phyloP scores from a whole-genome alignment of 2,888 invertebrate species.

The Tricholauxania praeusta region DNA sequence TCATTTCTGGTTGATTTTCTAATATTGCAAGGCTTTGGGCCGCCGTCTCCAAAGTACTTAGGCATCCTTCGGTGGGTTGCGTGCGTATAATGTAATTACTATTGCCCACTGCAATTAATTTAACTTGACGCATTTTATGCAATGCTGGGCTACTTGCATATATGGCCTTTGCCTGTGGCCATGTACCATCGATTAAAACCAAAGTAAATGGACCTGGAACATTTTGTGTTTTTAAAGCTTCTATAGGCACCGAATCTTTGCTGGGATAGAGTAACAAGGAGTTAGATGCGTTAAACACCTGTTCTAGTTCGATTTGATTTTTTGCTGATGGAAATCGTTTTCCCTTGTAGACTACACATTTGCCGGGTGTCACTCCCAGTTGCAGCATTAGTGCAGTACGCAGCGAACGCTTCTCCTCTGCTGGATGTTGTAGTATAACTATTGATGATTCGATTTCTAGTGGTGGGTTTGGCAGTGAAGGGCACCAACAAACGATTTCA shows the following conservation, averaged over 20 bases:
- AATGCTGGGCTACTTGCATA: slow-evolving; percentile 85
- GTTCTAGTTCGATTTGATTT: slow-evolving; percentile 70
- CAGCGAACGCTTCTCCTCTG: slow-evolving; percentile 89
- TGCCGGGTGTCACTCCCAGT: slow-evolving; percentile 78
- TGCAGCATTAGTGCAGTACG: slow-evolving; percentile 91
- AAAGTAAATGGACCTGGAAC: slow-evolving; percentile 76
- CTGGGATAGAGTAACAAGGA: slow-evolving; percentile 87
- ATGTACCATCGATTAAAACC: slow-evolving; percentile 91
- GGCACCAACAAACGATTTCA: slow-evolving; percentile 89
- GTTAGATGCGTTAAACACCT: slow-evolving; percentile 73
- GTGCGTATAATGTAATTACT: slow-evolving; percentile 94
- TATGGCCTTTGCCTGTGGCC: slow-evolving; percentile 95
- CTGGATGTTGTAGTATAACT: slow-evolving; percentile 91
- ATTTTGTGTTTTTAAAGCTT: slow-evolving; percentile 64
- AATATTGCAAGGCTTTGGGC: slow-evolving; percentile 74
- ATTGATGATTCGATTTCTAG: slow-evolving; percentile 78
- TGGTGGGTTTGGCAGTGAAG: slow-evolving; percentile 79
- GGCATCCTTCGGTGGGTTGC: slow-evolving; percentile 90
- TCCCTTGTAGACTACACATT: slow-evolving; percentile 78
- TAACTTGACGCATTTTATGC: slow-evolving; percentile 83
- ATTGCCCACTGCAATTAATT: slow-evolving; percentile 77
- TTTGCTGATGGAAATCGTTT: slow-evolving; percentile 83
- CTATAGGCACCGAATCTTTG: slow-evolving; percentile 78
- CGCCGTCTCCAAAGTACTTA: slow-evolving; percentile 80
- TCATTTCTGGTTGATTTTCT: slow-evolving; percentile 76